Percentiles rank a stretch among this genome's conserved stretches.
These are phyloP conservation scores for Trogon surrucura DNA, from an alignment of 2,113 vertebrate species.

Conservation along the genomic window DNA sequence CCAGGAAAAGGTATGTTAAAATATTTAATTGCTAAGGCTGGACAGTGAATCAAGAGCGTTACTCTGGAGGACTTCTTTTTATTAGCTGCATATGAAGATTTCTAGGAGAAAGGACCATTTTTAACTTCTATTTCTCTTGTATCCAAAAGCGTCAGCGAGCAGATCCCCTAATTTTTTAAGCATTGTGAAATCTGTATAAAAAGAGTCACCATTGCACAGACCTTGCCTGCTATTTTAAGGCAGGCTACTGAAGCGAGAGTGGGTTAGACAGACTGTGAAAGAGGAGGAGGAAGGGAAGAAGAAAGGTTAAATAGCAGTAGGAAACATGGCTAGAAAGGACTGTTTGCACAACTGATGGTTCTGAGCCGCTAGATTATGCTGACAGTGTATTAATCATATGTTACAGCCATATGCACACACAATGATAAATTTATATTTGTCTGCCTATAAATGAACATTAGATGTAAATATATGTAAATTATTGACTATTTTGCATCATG, in stretches of 20 bases:
- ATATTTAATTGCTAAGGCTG: background rate
- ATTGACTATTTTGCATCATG: constrained; percentile 56
- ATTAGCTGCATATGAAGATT: background rate
- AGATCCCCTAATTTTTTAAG: background rate
- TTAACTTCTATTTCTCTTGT: background rate
- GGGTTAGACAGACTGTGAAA: constrained; percentile 50
- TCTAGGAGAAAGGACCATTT: background rate
- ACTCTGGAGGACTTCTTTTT: background rate
- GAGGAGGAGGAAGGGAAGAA: constrained; percentile 42
- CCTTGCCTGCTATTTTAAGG: constrained; percentile 54
- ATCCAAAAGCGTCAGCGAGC: background rate
- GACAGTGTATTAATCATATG: constrained; percentile 72
- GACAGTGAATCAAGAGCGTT: background rate
- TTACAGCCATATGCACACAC: constrained; percentile 71
- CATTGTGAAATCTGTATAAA: background rate
- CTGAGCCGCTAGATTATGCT: constrained; percentile 64
- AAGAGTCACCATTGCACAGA: background rate
- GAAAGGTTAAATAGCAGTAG: constrained; percentile 53
- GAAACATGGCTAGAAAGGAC: constrained; percentile 54
- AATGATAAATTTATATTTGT: constrained; percentile 68
- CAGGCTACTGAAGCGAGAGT: constrained; percentile 20
- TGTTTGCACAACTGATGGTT: constrained; percentile 66
- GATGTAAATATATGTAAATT: constrained; percentile 73
- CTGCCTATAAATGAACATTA: constrained; percentile 69
- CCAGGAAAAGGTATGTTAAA: background rate